Percentiles rank a stretch among this genome's conserved stretches.
phyloP scores from a whole-genome alignment of 2,113 vertebrate species.

The Gallinago jamesoni region DNA sequence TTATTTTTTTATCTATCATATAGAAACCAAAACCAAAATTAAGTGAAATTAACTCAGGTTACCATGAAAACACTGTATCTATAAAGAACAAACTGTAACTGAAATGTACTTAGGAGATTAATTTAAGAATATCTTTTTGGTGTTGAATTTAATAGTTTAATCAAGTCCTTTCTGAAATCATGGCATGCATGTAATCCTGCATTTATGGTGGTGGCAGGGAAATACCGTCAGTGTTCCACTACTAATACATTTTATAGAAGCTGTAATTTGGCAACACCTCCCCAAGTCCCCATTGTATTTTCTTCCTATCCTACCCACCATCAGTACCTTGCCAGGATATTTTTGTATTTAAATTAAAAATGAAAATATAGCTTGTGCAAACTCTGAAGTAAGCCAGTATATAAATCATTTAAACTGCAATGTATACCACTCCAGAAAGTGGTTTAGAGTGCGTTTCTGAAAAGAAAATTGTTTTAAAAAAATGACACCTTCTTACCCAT shows the following conservation, averaged over 20 bases:
- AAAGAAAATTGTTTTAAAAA: background rate
- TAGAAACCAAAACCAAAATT: constrained; percentile 9
- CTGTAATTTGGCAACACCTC: background rate
- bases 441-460: background rate
- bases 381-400: background rate
- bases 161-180: background rate
- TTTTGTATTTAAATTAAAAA: constrained; percentile 35
- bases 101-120: background rate
- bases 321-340: background rate
- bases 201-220: background rate
- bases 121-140: background rate
- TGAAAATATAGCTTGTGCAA: background rate
- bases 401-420: background rate
- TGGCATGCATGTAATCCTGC: background rate
- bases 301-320: background rate
- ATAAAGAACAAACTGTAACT: constrained; percentile 4
- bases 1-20: background rate
- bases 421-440: background rate
- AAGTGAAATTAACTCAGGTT: background rate
- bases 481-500: background rate
- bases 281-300: background rate
- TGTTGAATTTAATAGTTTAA: background rate
- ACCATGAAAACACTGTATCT: background rate
- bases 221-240: background rate
- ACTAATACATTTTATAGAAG: background rate